Base-by-base conservation (phyloP, 53 echinoderm and acorn worm genomes). In the Echinarachnius parma region DNA sequence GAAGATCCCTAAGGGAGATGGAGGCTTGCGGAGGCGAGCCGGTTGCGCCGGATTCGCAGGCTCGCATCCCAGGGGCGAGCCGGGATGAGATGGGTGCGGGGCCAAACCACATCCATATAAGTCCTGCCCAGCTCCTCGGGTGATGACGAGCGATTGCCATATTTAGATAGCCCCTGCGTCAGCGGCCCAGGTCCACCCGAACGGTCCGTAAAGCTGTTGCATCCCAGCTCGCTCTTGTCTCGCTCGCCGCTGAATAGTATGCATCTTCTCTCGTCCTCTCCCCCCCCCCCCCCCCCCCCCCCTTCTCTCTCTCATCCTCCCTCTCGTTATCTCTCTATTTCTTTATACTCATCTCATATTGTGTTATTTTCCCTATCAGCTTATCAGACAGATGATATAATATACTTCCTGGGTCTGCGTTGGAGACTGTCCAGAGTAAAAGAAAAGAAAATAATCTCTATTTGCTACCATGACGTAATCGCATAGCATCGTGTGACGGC, bases 1-100 rank as follows among this genome's bases (percentile, higher is more conserved):
- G 68, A 68, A 29, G 68, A 52, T 52, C 68, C 68, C 68, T 68
- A 53, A 68, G 68, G 68, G 9, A 68, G 50, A 68, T 68, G 68
- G 53, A 48, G 4, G 4, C 5, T 22, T 23, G 9, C 21, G 62
- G 62, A n/a, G n/a, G n/a, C n/a, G n/a, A n/a, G n/a, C n/a, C n/a
- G n/a, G n/a, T n/a, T 31, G 65, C 44, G 15, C 64, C 4, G 46
- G 27, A 39, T 46, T 28, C 18, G 37, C 45, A 27, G 29, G 30
- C 28, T 21, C 33, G 68, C 52, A 68, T 65, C 65, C 39, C 45
- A 46, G 65, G 65, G 46, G 46, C 25, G 2, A 1, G 29, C 45
- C 39, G 30, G 65, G 46, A 5, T 28, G 46, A 29, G 47, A 13
- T 27, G 28, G 47, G 18, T 27, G 28, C 22, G 46, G 68, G 52